phyloP scores from a whole-genome alignment of 2,888 invertebrate species.

The Boloria euphrosyne region DNA sequence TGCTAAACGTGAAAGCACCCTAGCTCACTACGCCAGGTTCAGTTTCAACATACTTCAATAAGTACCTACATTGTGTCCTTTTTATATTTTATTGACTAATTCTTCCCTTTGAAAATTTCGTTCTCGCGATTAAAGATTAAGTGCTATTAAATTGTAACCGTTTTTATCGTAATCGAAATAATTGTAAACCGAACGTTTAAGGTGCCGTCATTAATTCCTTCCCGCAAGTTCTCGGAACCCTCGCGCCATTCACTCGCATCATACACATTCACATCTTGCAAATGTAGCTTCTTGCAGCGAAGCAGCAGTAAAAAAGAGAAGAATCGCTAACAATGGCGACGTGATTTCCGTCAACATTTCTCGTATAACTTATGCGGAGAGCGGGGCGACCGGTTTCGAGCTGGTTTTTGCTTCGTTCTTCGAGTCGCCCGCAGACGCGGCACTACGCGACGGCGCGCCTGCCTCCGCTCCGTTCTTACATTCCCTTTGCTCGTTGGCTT shows the following conservation, averaged over 20 bases:
- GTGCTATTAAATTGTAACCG: slow-evolving; percentile 17
- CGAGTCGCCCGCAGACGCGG: slow-evolving; percentile 11
- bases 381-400: slow-evolving; percentile 48
- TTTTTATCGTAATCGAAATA: slow-evolving; percentile 16
- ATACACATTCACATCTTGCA: slow-evolving; percentile 18
- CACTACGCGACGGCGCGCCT: slow-evolving; percentile 12
- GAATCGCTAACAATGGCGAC: slow-evolving; percentile 42
- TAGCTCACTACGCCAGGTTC: no score
- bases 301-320: slow-evolving; percentile 27
- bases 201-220: slow-evolving; percentile 24
- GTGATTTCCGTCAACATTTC: slow-evolving; percentile 60
- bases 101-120: background rate
- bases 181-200: slow-evolving; percentile 23
- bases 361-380: slow-evolving; percentile 40
- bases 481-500: background rate
- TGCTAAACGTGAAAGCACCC: no score
- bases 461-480: background rate
- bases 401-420: slow-evolving; percentile 58
- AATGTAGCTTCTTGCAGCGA: slow-evolving; percentile 24
- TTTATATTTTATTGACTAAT: no score
- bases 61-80: background rate
- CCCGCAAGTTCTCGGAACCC: slow-evolving; percentile 20
- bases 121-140: slow-evolving; percentile 13
- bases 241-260: slow-evolving; percentile 21
- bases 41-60: background rate